Evolutionary conservation across 2,113 vertebrate genomes (phyloP).

Genomic region (Formicarius rufipectus): DNA sequence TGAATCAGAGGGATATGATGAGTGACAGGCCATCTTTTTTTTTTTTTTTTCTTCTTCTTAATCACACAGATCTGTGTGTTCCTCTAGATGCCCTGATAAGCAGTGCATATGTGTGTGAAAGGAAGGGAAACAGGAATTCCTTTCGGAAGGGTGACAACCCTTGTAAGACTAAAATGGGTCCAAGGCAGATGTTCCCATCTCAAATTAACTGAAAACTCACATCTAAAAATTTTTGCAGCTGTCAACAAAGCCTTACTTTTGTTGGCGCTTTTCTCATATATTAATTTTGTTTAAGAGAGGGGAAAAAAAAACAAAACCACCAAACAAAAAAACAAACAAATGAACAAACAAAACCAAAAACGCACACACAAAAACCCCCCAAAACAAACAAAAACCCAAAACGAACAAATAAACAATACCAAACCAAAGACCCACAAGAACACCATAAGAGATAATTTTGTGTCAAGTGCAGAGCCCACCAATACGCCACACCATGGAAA

Average conservation of each 20-base stretch:
- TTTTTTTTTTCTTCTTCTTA: neutral
- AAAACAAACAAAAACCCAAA: neutral
- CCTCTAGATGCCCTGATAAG: conserved; percentile 63
- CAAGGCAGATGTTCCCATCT: conserved; percentile 71
- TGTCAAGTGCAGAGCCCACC: neutral
- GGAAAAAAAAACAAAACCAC: neutral
- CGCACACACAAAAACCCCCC: neutral
- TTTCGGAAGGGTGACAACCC: conserved; percentile 71
- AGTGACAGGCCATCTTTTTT: conserved; percentile 53
- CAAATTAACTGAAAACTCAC: conserved; percentile 23
- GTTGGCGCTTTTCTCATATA: conserved; percentile 18
- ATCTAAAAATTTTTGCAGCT: conserved; percentile 31
- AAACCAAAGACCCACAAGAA: too few species aligned
- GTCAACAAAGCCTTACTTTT: conserved; percentile 43
- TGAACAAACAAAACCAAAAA: neutral
- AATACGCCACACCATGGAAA: neutral
- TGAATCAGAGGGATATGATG: conserved; percentile 52
- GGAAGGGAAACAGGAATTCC: conserved; percentile 80
- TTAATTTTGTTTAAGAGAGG: neutral
- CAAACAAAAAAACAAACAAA: too few species aligned
- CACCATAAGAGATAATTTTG: too few species aligned
- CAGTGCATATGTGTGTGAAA: conserved; percentile 51
- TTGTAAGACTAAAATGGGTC: conserved; percentile 13
- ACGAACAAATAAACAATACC: too few species aligned
- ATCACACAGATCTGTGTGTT: conserved; percentile 58